Evolutionary conservation across 2,888 invertebrate genomes (phyloP), one percentile per base, ranked within the genome.

Genomic region (Dione vanillae): DNA sequence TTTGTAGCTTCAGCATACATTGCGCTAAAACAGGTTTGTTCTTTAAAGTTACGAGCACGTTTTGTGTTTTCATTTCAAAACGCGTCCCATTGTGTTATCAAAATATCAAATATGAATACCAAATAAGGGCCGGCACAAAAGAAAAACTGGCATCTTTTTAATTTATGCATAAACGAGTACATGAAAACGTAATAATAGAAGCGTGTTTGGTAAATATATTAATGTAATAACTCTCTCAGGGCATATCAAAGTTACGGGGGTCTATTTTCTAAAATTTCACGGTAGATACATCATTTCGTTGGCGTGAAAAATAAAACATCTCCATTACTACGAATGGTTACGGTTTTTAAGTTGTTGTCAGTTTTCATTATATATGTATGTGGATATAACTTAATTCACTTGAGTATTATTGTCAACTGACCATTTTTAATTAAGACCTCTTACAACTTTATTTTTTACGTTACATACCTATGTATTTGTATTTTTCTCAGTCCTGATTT

Each of bases 41-140:
- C 89, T 83, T 85, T 86, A 86, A 86, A 85, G 83, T 83, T 84
- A 83, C 81, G 85, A 82, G 81, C 82, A 78, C 80, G 81, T 87
- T 87, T 85, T 87, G 83, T 91, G 85, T 90, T 90, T 89, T 86
- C 88, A 82, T 89, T 88, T 85, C 83, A 87, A 86, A 90, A 87
- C 83, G 83, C 87, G 83, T 81, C 82, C 86, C 90, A 91, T 93
- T 93, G 91, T 93, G 86, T 86, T 89, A 90, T 84, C 91, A 87
- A 89, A 92, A 89, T 90, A 90, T 90, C 90, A 91, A 92, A 92
- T 91, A 93, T 93, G 92, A 93, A 92, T 92, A 93, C 92, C 90
- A 92, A 92, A 92, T 92, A 90, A 92, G 92, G 93, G 92, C 89
- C 87, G 86, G 89, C 85, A 92, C 91, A 92, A 93, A 91, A 91